Base-by-base conservation (phyloP, 2,888 invertebrate species). In the Schizotus pectinicornis region DNA sequence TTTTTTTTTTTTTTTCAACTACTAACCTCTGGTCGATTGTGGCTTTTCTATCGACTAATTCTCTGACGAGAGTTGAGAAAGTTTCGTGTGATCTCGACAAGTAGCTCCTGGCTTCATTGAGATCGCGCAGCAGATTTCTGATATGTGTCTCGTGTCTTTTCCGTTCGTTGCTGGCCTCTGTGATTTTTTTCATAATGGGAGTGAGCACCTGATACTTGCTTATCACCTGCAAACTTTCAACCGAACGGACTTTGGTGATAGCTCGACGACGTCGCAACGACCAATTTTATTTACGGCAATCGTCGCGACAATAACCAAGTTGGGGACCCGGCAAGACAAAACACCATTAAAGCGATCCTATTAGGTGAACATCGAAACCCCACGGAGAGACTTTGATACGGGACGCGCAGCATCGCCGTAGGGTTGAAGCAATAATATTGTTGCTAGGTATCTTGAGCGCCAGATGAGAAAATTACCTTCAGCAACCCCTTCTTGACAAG, bases 201-300 rank as follows among this genome's bases (percentile, higher is more conserved):
- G 69, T 72, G 62, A 80, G 72, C 49, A 69, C 69, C 68, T 73
- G 73, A 74, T 80, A 80, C 74, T 77, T 78, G 68, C 77, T 78
- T 74, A 77, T 77, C 61, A 78, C 75, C 77, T 79, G 79, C 68
- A 78, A 79, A 70, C 79, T 80, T 63, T 61, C 53, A 53, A 56
- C 42, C 47, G 47, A 46, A 37, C 42, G 37, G 32, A 47, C 37
- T 52, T 34, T 43, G 34, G 42, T 37, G 22, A 22, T 2, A 22
- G 22, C 3, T 22, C 22, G 22, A 22, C 22, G 22, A 43, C 43
- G 36, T n/a, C 30, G 35, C n/a, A 11, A 9, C 8, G 7, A 7
- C 3, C 39, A 7, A 39, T 12, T 45, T 45, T 31, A 31, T 22
- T 11, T 11, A 32, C 7, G 9, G 14, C 5, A 45, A 43, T 8